phyloP scores from a whole-genome alignment of 2,888 invertebrate species.

The Aricia artaxerxes region DNA sequence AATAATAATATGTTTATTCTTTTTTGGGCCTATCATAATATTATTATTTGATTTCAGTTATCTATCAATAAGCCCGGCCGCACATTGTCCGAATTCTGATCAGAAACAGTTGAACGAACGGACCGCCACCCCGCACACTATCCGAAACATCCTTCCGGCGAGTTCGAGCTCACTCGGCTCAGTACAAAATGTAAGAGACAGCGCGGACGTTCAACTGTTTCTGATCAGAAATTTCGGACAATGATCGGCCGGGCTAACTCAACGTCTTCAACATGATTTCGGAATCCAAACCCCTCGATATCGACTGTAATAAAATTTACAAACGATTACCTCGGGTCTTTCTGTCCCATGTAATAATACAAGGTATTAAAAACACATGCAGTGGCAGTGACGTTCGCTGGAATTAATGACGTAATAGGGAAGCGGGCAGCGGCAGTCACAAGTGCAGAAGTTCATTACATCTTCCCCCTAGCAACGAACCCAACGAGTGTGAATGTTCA shows the following conservation, averaged over 20 bases:
- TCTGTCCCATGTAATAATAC: conserved; percentile 3
- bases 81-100: too few species aligned
- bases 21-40: too few species aligned
- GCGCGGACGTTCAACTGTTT: too few species aligned
- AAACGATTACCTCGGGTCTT: conserved; percentile 31
- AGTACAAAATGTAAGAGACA: too few species aligned
- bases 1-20: too few species aligned
- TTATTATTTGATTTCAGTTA: not conserved
- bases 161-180: too few species aligned
- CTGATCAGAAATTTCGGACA: too few species aligned
- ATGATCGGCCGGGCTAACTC: too few species aligned
- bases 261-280: not conserved
- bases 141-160: too few species aligned
- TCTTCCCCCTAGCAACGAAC: conserved; percentile 34
- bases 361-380: conserved; percentile 34
- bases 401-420: conserved; percentile 71
- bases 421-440: conserved; percentile 57
- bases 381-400: conserved; percentile 58
- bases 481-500: conserved; percentile 24
- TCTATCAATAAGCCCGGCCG: not conserved
- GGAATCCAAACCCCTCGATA: not conserved
- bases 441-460: conserved; percentile 59
- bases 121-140: too few species aligned
- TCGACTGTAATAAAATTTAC: conserved; percentile 1
- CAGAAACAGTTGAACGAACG: too few species aligned